Percentiles rank a stretch among this genome's conserved stretches.
Evolutionary conservation across 2,113 vertebrate genomes (phyloP).

Genomic region (Labeo catla): DNA sequence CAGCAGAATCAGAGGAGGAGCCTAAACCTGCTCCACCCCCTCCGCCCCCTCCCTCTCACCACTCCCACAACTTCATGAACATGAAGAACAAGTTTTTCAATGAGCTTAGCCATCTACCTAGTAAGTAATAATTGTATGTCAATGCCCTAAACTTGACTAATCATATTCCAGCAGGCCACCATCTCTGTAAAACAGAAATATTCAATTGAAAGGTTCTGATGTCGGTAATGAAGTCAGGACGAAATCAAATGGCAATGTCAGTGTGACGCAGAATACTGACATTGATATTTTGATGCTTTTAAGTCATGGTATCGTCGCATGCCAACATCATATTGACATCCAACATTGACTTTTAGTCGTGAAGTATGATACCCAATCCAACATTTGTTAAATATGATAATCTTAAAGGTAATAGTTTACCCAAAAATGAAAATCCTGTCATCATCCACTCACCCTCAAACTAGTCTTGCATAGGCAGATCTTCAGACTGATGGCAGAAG

Average conservation of each 20-base stretch:
- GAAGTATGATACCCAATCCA: background rate
- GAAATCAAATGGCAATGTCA: background rate
- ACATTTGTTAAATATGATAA: background rate
- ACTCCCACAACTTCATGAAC: constrained; percentile 72
- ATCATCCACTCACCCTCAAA: background rate
- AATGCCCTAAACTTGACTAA: background rate
- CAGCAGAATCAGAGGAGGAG: constrained; percentile 66
- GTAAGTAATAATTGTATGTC: constrained; percentile 61
- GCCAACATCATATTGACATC: background rate
- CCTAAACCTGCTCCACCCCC: constrained; percentile 42
- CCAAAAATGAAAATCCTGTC: background rate
- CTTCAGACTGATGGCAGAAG: no score
- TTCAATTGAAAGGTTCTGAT: background rate
- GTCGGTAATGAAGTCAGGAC: background rate
- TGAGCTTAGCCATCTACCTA: constrained; percentile 77
- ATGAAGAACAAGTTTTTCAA: constrained; percentile 82
- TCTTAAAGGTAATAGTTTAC: background rate
- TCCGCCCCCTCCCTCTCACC: constrained; percentile 64
- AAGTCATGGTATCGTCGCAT: background rate
- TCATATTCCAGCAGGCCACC: background rate
- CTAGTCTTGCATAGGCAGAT: background rate
- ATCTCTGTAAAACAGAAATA: background rate
- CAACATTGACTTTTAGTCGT: background rate
- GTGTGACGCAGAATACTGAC: background rate
- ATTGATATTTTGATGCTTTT: background rate